phyloP scores from a whole-genome alignment of 2,113 vertebrate species.

The Gopherus flavomarginatus region DNA sequence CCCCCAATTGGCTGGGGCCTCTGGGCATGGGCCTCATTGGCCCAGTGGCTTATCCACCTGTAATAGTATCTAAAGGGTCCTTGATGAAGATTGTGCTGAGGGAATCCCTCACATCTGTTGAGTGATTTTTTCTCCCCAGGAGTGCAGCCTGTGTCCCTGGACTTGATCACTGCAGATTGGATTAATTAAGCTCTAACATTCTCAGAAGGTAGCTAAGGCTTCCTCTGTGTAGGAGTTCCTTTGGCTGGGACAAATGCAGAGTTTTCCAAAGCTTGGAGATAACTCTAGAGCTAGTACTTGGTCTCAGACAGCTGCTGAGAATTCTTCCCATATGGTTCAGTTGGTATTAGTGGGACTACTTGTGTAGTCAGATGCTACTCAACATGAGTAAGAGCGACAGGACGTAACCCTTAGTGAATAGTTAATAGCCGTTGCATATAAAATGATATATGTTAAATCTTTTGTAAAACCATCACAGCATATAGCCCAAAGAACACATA shows the following conservation, averaged over 20 bases:
- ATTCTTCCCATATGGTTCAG: not conserved
- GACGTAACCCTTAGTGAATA: not conserved
- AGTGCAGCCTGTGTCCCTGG: not conserved
- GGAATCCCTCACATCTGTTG: not conserved
- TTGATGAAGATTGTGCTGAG: not conserved
- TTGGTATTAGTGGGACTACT: not conserved
- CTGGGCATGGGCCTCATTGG: too few species aligned
- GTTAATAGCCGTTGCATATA: not conserved
- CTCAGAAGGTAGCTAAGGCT: not conserved
- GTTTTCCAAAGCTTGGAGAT: not conserved
- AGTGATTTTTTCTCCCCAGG: not conserved
- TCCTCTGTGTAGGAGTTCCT: not conserved
- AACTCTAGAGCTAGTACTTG: not conserved
- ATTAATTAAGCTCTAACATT: not conserved
- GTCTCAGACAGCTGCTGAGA: not conserved
- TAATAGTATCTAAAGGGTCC: not conserved
- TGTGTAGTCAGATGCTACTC: not conserved
- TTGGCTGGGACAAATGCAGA: not conserved
- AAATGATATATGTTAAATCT: not conserved
- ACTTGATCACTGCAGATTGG: not conserved
- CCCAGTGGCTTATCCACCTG: too few species aligned
- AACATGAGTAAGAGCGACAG: not conserved
- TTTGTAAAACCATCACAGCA: not conserved
- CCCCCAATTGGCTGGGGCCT: too few species aligned
- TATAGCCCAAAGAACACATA: not conserved